Evolutionary conservation across 2,888 invertebrate species (phyloP).

Genomic region (Bombylius discolor): DNA sequence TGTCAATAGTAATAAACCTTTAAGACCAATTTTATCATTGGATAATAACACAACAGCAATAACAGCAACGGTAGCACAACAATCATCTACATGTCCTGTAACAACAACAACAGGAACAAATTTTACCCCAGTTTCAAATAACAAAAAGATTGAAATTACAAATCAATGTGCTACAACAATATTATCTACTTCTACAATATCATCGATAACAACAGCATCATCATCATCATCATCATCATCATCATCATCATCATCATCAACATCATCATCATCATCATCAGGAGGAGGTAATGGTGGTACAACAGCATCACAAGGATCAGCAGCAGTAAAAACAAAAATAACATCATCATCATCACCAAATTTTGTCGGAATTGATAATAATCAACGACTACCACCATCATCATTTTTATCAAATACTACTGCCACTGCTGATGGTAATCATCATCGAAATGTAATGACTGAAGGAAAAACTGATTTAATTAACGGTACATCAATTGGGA

Average conservation of each 20-base stretch:
- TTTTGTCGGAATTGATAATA: conserved; percentile 4
- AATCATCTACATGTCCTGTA: not conserved
- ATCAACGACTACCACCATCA: conserved; percentile 12
- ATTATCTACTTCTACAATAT: too few species aligned
- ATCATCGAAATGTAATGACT: not conserved
- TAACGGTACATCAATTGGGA: conserved; percentile 7
- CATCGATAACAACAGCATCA: not conserved
- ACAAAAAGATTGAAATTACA: not conserved
- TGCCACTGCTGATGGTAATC: not conserved
- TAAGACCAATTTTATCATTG: conserved; percentile 31
- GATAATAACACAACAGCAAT: conserved; percentile 21
- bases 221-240: not conserved
- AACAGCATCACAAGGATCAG: conserved; percentile 16
- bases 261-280: conserved; percentile 5
- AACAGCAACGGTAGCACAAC: conserved; percentile 1
- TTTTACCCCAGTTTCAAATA: not conserved
- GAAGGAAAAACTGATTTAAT: conserved; percentile 6
- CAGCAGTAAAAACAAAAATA: not conserved
- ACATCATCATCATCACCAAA: not conserved
- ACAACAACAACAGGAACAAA: not conserved
- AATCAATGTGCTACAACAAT: not conserved
- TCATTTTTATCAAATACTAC: not conserved
- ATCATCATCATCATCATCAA: too few species aligned
- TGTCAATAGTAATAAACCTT: conserved; percentile 30
- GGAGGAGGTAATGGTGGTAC: not conserved